phyloP scores from a whole-genome alignment of 2,888 invertebrate species.

The Anagyrus pseudococci region DNA sequence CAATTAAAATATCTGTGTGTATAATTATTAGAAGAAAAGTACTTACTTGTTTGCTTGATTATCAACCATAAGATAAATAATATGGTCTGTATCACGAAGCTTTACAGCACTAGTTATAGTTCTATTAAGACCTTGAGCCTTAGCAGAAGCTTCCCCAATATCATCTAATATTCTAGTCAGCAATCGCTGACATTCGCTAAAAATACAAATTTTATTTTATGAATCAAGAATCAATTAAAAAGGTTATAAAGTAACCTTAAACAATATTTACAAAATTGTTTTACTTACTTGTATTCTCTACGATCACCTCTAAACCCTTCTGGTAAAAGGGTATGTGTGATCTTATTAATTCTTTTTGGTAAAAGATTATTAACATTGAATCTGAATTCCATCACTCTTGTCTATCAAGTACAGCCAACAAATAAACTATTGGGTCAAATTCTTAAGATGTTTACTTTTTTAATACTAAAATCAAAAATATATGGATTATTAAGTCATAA shows the following conservation, averaged over 20 bases:
- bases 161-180: conserved; percentile 72
- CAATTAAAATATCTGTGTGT: background rate
- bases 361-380: conserved; percentile 58
- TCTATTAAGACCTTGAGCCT: conserved; percentile 75
- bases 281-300: conserved; percentile 55
- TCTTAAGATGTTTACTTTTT: too few relatives aligned
- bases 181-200: conserved; percentile 69
- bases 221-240: background rate
- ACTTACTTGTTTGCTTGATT: conserved; percentile 67
- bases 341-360: conserved; percentile 58
- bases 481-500: too few relatives aligned
- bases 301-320: conserved; percentile 58
- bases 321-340: conserved; percentile 56
- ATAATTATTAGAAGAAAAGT: background rate
- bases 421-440: too few relatives aligned
- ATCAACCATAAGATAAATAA: conserved; percentile 66
- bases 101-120: conserved; percentile 77
- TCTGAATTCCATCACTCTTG: conserved; percentile 55
- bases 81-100: conserved; percentile 68
- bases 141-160: conserved; percentile 76
- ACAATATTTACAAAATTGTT: conserved; percentile 44
- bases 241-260: too few relatives aligned
- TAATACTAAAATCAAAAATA: too few relatives aligned
- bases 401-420: background rate
- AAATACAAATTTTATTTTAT: conserved; percentile 37